Percentiles rank a stretch among this genome's conserved stretches.
phyloP scores from a whole-genome alignment of 2,113 vertebrate genomes.

The Chaetops frenatus region DNA sequence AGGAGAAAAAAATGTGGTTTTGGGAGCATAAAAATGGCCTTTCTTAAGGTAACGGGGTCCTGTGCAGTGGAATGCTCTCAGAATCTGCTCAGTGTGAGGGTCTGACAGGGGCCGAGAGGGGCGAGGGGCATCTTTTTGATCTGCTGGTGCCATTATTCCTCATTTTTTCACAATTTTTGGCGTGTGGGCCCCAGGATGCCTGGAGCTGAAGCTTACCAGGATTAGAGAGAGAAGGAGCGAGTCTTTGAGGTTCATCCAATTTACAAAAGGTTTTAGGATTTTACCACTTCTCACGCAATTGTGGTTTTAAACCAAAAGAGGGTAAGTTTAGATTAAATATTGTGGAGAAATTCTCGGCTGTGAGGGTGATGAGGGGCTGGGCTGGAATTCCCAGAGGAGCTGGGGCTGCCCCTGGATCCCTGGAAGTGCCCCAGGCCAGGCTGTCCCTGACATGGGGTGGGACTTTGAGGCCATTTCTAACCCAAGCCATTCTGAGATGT shows the following conservation, averaged over 20 bases:
- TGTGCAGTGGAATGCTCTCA: fast-evolving
- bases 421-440: not conserved
- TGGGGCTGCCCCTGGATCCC: not conserved
- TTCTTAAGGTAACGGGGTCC: not conserved
- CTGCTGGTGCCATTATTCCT: not conserved
- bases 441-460: not conserved
- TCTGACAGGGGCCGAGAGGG: not conserved
- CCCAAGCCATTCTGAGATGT: not conserved
- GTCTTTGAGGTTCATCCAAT: not conserved
- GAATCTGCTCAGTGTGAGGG: fast-evolving
- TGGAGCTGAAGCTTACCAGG: not conserved
- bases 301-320: not conserved
- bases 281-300: fast-evolving
- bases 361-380: not conserved
- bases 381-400: not conserved
- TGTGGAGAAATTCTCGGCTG: not conserved
- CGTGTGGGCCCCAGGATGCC: not conserved
- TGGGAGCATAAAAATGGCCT: not conserved
- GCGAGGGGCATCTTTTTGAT: fast-evolving
- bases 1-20: not conserved
- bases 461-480: not conserved
- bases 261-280: not conserved
- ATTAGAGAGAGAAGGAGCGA: not conserved
- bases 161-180: fast-evolving
- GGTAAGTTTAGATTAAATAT: not conserved